These are phyloP conservation scores for Drosophila azteca DNA, from an alignment of 1,140 invertebrate genomes.

Conservation along the genomic window DNA sequence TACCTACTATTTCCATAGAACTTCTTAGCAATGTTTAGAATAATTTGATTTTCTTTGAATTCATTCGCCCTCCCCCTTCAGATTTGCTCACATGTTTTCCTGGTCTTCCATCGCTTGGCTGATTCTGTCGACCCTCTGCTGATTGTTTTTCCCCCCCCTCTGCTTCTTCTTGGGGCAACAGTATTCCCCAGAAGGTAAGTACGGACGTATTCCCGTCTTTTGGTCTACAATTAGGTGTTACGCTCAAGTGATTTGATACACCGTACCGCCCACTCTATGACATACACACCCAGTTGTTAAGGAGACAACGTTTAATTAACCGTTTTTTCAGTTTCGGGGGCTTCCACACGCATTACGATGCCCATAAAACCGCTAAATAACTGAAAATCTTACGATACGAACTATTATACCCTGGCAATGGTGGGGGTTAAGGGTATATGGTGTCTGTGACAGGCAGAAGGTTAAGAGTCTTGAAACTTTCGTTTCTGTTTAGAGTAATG, in stretches of 20 bases:
- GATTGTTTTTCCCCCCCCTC: constrained; percentile 42
- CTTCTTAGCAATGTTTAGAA: too few species aligned
- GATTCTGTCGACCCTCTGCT: constrained; percentile 70
- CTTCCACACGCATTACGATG: constrained; percentile 36
- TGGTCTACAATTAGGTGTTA: constrained; percentile 62
- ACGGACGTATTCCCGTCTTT: constrained; percentile 10
- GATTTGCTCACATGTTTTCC: too few species aligned
- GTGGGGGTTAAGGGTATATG: too few species aligned
- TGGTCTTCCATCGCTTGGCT: too few species aligned
- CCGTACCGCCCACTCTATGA: neutral
- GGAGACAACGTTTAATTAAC: constrained; percentile 66
- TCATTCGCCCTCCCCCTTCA: too few species aligned
- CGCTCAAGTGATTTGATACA: constrained; percentile 46
- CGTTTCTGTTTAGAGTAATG: too few species aligned
- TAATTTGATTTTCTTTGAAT: too few species aligned
- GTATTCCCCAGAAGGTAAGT: constrained; percentile 18
- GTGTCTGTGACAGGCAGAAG: too few species aligned
- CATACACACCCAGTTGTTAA: constrained; percentile 50
- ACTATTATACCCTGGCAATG: too few species aligned
- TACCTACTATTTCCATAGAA: too few species aligned
- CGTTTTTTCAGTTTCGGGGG: constrained; percentile 44
- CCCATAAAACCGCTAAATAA: constrained; percentile 49
- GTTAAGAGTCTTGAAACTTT: too few species aligned
- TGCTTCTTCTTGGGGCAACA: constrained; percentile 11
- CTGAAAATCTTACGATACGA: constrained; percentile 26